Base-by-base conservation (phyloP, 2,797 vertebrate genomes). In the Neoniphon sammara region DNA sequence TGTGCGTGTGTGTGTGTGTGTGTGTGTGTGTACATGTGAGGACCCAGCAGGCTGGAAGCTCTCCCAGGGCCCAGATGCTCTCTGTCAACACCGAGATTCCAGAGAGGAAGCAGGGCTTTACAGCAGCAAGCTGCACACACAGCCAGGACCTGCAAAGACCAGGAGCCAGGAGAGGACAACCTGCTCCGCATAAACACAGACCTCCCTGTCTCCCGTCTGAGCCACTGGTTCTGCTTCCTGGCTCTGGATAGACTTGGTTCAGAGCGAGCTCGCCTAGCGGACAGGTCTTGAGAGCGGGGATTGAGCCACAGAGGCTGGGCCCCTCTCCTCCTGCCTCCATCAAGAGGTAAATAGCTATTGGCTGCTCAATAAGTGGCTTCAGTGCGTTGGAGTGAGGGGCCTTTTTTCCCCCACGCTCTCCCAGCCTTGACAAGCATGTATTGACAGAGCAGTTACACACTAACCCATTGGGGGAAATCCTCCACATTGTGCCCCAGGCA, bases 281-380 rank as follows among this genome's bases (percentile, higher is more conserved):
- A 63, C 39, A 80, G 81, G 76, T 70, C 80, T 81, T 56, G 66
- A 57, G 67, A 88, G 73, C 52, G 49, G 69, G 85, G 81, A 82
- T 63, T 83, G 80, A 88, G 80, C 84, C 75, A 36, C 74, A 67
- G 71, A 81, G 85, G 73, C 88, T 70, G 70, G 88, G 81, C 88
- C 84, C 78, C 87, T 86, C 87, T 80, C 75, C 36, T 87, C 88
- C 91, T 90, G 87, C 92, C 91, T 91, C 88, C 90, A 80, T 94
- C 92, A 89, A 92, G 91, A 93, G 90, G 90, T 94, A 98, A 98
- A 98, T 97, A 97, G 95, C 96, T 98, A 97, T 97, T 97, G 97
- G 97, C 96, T 98, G 96, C 95, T 97, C 96, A 96, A 97, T 98
- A 97, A 98, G 96, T 95, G 96, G 95, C 95, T 94, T 94, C 85